Evolutionary conservation across 2,888 invertebrate genomes (phyloP).

Genomic region (Nasonovia ribisnigri): DNA sequence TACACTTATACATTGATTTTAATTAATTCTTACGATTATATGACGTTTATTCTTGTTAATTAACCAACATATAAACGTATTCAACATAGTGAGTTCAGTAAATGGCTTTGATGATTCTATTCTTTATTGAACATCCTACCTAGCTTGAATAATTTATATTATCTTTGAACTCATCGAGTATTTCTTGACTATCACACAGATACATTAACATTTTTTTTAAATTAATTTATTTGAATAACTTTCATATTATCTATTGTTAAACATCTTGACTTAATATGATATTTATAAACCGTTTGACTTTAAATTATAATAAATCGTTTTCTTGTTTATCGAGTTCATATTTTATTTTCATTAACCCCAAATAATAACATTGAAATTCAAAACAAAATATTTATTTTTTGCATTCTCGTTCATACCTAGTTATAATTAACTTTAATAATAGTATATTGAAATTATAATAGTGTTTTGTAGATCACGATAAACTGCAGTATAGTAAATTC

Average conservation of each 20-base stretch:
- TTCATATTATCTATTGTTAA: no score
- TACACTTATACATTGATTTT: not conserved
- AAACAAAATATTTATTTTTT: no score
- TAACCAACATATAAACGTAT: not conserved
- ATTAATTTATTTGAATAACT: no score
- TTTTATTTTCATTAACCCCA: not conserved
- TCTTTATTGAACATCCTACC: not conserved
- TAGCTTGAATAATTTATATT: not conserved
- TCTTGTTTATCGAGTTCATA: not conserved
- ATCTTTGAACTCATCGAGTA: not conserved
- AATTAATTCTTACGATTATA: not conserved
- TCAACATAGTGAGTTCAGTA: not conserved
- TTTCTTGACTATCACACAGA: not conserved
- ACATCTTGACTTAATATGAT: no score
- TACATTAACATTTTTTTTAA: not conserved
- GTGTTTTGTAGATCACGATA: not conserved
- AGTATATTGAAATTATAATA: not conserved
- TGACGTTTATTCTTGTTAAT: not conserved
- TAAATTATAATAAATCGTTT: not conserved
- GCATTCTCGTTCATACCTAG: not conserved
- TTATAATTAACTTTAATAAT: not conserved
- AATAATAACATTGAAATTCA: not conserved
- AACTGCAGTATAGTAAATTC: not conserved
- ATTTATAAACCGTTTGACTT: not conserved
- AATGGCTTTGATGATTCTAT: not conserved